Evolutionary conservation across 92 coral and sea anemone genomes (phyloP), one percentile per base, ranked within the genome.

Genomic region (Bergia puertoricense): DNA sequence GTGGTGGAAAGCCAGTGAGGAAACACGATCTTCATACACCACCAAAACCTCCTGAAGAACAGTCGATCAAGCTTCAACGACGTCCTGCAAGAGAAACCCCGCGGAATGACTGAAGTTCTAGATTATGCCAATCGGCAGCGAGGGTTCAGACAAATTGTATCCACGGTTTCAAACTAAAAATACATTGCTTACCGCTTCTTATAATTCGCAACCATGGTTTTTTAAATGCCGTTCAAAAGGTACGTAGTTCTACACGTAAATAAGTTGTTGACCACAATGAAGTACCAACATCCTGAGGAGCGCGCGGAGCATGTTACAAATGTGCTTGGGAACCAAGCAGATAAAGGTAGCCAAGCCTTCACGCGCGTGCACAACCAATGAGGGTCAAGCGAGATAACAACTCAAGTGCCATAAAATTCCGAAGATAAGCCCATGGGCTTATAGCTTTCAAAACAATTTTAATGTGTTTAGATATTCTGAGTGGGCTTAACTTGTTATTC

Each of bases 1-100:
- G 96, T 94, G 2, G 98, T 91, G 30, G 98, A 92, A 9, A 91
- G 85, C 86, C 91, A 94, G 74, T 86, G 65, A 42, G 99, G 99
- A 81, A 94, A 94, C 85, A 97, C 93, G 50, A 97, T 91, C 69
- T 85, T 92, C 86, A 92, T 78, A 74, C 98, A 95, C 77, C 93
- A 85, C 90, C 91, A 92, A 84, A 92, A 95, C 14, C 99, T 90
- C 40, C 95, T 91, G 66, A 97, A 78, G 85, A 97, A 97, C 20
- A 92, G 42, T 44, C 95, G 89, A 80, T 97, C 99, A 85, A 97
- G 81, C 90, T 96, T 92, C 89, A 85, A 88, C 54, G 90, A 40
- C 46, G 77, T 89, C 77, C 86, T 82, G 66, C 59, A 67, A 82
- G 22, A 11, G 11, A 7, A 78, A 78, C 23, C 23, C 8, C 50